These are phyloP conservation scores for Drosophila helvetica DNA, from an alignment of 2,888 invertebrate genomes.

Conservation along the genomic window DNA sequence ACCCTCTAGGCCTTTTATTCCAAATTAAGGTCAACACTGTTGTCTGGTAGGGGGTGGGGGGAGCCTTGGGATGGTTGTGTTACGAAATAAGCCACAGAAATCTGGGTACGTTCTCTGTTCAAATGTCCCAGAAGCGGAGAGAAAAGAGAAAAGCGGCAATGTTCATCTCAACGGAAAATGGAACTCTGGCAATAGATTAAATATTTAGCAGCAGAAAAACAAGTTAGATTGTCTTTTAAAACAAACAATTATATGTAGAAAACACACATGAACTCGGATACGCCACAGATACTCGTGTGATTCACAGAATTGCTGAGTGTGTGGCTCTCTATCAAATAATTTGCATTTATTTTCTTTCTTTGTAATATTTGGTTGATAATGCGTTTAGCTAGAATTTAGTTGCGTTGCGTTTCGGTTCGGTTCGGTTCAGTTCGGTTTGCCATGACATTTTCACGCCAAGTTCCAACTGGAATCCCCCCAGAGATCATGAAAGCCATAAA, in stretches of 20 bases:
- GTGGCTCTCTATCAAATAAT: background rate
- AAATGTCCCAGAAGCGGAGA: too few species aligned
- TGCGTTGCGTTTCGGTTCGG: constrained; percentile 12
- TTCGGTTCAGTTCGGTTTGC: constrained; percentile 3
- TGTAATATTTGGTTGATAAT: background rate
- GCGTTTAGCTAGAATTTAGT: background rate
- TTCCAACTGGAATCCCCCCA: constrained; percentile 24
- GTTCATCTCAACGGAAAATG: too few species aligned
- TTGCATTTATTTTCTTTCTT: background rate
- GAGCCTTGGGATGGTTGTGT: background rate
- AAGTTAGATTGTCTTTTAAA: too few species aligned
- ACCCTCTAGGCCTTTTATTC: background rate
- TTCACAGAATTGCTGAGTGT: too few species aligned
- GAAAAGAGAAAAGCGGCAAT: too few species aligned
- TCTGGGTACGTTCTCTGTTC: too few species aligned
- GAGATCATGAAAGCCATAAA: constrained; percentile 46
- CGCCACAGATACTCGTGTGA: too few species aligned
- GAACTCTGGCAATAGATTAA: too few species aligned
- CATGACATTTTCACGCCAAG: constrained; percentile 27
- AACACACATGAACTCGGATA: too few species aligned
- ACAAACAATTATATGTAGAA: too few species aligned
- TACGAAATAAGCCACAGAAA: background rate
- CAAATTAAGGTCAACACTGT: background rate
- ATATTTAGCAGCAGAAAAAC: too few species aligned
- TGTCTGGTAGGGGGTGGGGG: background rate